These are phyloP conservation scores for Stratiolaelaps scimitus DNA, from an alignment of 1,140 invertebrate species.

Conservation along the genomic window DNA sequence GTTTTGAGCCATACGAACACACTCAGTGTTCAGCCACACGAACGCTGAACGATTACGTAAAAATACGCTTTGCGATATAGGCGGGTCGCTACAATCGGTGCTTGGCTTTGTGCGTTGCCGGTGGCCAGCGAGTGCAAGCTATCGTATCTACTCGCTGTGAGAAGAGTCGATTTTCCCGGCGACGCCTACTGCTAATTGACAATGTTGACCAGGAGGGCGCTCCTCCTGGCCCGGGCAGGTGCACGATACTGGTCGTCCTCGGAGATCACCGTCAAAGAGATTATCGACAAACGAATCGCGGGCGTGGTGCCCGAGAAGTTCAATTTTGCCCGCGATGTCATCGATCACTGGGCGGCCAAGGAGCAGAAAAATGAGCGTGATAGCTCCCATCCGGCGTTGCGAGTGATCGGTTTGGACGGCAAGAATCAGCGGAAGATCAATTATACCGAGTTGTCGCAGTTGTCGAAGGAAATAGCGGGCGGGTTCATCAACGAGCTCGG, in stretches of 20 bases:
- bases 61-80: too few species aligned
- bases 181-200: too few species aligned
- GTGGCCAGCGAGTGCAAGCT: too few species aligned
- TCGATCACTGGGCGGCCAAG: constrained; percentile 40
- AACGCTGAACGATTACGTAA: too few species aligned
- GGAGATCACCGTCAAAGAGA: not conserved
- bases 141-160: too few species aligned
- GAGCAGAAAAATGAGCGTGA: constrained; percentile 16
- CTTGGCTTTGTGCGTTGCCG: too few species aligned
- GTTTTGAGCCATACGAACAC: too few species aligned
- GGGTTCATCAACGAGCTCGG: constrained; percentile 14
- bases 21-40: too few species aligned
- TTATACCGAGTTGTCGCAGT: constrained; percentile 9
- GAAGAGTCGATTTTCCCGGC: too few species aligned
- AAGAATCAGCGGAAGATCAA: constrained; percentile 32
- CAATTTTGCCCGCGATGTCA: constrained; percentile 42
- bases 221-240: too few species aligned
- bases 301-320: constrained; percentile 38
- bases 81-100: too few species aligned
- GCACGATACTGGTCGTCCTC: not conserved
- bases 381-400: constrained; percentile 17
- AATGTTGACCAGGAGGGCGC: too few species aligned
- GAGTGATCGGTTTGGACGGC: constrained; percentile 30
- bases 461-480: not conserved
- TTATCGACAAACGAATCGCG: not conserved